Conservation (phyloP, 2,113 vertebrate genomes). For the Corythoichthys haematopterus region DNA sequence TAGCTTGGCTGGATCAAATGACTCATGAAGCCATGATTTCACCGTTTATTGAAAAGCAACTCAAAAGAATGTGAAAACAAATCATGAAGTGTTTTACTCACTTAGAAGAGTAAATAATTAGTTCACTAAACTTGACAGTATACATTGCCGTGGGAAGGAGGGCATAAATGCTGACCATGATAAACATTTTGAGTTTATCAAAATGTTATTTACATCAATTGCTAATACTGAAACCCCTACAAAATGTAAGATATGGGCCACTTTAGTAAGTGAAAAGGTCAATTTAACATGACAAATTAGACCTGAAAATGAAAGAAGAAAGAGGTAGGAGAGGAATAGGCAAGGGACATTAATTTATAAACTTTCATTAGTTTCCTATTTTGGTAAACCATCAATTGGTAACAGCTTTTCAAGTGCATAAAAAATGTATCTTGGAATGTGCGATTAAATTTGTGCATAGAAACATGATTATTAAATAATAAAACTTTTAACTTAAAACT, state of each 20-base stretch:
- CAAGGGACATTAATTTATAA: conserved; percentile 60
- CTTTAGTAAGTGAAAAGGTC: conserved; percentile 23
- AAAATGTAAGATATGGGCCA: conserved; percentile 17
- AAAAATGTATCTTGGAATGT: background rate
- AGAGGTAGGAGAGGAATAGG: conserved; percentile 42
- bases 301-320: conserved; percentile 27
- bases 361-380: conserved; percentile 52
- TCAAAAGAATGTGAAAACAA: background rate
- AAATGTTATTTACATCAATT: conserved; percentile 22
- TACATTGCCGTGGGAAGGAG: background rate
- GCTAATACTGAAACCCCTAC: conserved; percentile 20
- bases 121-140: background rate
- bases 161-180: background rate
- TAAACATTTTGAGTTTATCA: conserved; percentile 13
- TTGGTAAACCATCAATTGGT: background rate
- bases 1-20: background rate
- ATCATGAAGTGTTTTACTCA: conserved; percentile 3
- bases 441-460: too few species aligned
- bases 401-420: background rate
- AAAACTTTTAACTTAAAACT: too few species aligned
- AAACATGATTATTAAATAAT: too few species aligned
- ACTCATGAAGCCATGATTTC: background rate
- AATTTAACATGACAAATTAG: conserved; percentile 34
- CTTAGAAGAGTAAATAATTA: conserved; percentile 6
- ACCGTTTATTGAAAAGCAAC: background rate